Evolutionary conservation across 2,797 vertebrate species (phyloP).

Genomic region (Hirundo rustica): DNA sequence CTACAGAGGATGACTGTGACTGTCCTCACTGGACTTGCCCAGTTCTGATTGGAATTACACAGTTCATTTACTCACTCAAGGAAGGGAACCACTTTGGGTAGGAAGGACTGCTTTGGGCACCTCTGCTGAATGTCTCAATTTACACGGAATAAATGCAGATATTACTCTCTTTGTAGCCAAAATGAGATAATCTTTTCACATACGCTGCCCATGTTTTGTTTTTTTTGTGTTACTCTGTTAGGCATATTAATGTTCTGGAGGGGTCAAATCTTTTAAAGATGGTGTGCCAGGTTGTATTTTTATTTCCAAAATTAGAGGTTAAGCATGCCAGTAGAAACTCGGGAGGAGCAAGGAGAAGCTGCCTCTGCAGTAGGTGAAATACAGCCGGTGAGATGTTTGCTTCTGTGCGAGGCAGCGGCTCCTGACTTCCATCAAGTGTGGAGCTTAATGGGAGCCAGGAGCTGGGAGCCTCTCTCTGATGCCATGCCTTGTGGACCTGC

Average conservation of each 20-base stretch:
- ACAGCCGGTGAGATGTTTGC: neutral
- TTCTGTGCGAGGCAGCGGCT: neutral
- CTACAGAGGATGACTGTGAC: neutral
- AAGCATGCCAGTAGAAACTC: slow-evolving; percentile 45
- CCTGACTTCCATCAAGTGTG: neutral
- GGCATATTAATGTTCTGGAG: neutral
- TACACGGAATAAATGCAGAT: neutral
- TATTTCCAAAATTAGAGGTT: slow-evolving; percentile 57
- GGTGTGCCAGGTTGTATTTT: slow-evolving; percentile 57
- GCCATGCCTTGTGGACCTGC: slow-evolving; percentile 42
- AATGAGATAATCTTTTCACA: neutral
- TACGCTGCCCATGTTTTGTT: neutral
- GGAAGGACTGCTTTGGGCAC: neutral
- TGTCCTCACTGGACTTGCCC: neutral
- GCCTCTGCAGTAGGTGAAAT: slow-evolving; percentile 36
- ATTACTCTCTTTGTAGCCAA: neutral
- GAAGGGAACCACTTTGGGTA: neutral
- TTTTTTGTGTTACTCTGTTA: neutral
- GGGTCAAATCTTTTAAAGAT: neutral
- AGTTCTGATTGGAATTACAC: neutral
- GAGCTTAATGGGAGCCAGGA: slow-evolving; percentile 22
- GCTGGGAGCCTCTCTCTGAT: slow-evolving; percentile 8
- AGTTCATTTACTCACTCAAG: neutral
- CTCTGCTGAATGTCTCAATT: neutral
- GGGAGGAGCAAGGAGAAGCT: slow-evolving; percentile 16